Base-by-base conservation (phyloP, 2,888 invertebrate genomes). In the Agriopis leucophaearia region DNA sequence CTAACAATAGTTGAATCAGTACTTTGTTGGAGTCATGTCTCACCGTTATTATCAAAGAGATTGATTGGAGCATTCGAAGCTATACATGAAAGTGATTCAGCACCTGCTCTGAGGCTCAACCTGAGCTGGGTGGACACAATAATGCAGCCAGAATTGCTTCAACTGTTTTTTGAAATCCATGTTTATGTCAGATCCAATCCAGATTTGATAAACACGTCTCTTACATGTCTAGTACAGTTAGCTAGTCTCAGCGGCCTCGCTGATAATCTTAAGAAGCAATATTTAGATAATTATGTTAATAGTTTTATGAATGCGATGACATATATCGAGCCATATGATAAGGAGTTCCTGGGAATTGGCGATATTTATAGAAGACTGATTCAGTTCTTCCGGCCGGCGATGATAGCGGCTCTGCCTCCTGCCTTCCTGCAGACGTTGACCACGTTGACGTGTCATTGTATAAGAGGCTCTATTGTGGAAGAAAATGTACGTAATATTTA, bases 131-230 rank as follows among this genome's bases (percentile, higher is more conserved):
- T 95, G 66, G 97, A 97, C 71, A 95, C 97, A 0, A 95, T 98
- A 73, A 92, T 97, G 73, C 96, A 97, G 80, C 96, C 97, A 3
- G 95, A 95, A 72, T 91, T 98, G 15, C 86, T 97, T 56, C 95
- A 96, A n/a, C 87, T 98, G 47, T 97, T 98, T 91, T 98, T 97
- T 84, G 96, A 96, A 83, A 93, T 97, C 44, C 98, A 98, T 87
- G 96, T 96, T 95, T 97, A 97, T 91, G 96, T 98, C 7, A 94
- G 98, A 55, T 95, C 95, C 52, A 95, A 96, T 82, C 96, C 96
- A 27, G 96, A 96, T 52, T 92, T 98, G 77, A 95, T 96, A 9
- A 96, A 96, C 83, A 96, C 97, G 71, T 96, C 97, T 0, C 89
- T 98, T 66, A 96, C 95, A 61, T 98, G 98, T 87, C 92, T 99